Base-by-base conservation (phyloP, 64 coral and sea anemone genomes). In the Montipora capricornis region DNA sequence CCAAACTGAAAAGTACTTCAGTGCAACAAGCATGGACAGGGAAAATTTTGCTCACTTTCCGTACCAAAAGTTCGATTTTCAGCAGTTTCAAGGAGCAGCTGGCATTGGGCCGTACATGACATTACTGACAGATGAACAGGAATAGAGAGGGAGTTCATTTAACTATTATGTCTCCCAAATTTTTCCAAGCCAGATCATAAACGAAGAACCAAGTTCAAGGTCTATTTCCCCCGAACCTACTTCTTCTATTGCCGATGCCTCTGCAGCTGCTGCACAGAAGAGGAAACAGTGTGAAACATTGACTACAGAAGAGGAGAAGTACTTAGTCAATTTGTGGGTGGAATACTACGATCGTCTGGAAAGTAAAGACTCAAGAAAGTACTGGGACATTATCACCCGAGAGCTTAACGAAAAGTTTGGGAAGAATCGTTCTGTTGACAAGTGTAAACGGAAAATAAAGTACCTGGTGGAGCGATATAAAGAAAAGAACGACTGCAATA, bases 401-500 rank as follows among this genome's bases (percentile, higher is more conserved):
- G 74, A 95, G 15, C 80, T 95, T 1, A 95, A 95, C 52, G 71
- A 47, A 17, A 89, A 95, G 46, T 90, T 87, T 22, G 24, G 68
- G 5, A 79, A 82, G 17, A 90, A 90, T 44, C 44, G 87, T 29
- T 44, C 87, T 19, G 87, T 90, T 16, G 93, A 95, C n/a, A 95
- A 90, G 68, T 95, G 93, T 17, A 74, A 95, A 47, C 4, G 87
- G 0, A 77, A 77, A 5, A 90, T 95, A 0, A 90, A 90, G 74
- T 95, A 95, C 62, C 87, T 90, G 9, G 15, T 95, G 1, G 93
- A 90, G 24, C 83, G 78, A 22, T 95, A 90, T 20, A 95, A 95
- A 79, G 87, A 95, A 85, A 76, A 58, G 77, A 90, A 95, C 17
- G 87, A 95, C 55, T 95, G 87, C 70, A 95, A 90, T 68, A 50